phyloP scores from a whole-genome alignment of 2,797 vertebrate species.

The Hybognathus amarus region DNA sequence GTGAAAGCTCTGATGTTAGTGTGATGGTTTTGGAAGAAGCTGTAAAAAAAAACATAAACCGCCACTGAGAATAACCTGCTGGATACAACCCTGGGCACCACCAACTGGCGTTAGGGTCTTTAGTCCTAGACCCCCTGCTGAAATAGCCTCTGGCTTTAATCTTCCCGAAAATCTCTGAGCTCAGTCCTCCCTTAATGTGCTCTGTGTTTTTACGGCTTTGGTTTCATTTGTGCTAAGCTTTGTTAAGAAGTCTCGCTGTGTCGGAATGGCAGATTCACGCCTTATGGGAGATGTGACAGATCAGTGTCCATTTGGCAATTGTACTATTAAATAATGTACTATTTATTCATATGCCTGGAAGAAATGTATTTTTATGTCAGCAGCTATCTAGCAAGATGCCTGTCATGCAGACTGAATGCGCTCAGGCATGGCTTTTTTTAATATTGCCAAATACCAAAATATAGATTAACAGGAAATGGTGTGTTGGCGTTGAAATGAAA shows the following conservation, averaged over 20 bases:
- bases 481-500: slow-evolving; percentile 38
- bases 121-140: slow-evolving; percentile 45
- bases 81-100: slow-evolving; percentile 1
- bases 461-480: slow-evolving; percentile 48
- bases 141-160: slow-evolving; percentile 48
- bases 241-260: slow-evolving; percentile 48
- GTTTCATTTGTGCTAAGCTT: slow-evolving; percentile 43
- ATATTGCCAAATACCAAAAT: slow-evolving; percentile 43
- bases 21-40: slow-evolving; percentile 5
- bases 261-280: neutral
- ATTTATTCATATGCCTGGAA: slow-evolving; percentile 44
- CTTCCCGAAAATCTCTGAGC: slow-evolving; percentile 47
- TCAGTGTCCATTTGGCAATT: slow-evolving; percentile 32
- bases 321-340: slow-evolving; percentile 36
- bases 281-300: slow-evolving; percentile 26
- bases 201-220: slow-evolving; percentile 24
- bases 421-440: slow-evolving; percentile 16
- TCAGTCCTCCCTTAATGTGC: slow-evolving; percentile 28
- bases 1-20: slow-evolving; percentile 26
- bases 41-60: slow-evolving; percentile 30
- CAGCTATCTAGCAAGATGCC: slow-evolving; percentile 23
- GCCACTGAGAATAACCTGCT: slow-evolving; percentile 17
- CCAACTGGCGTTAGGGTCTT: slow-evolving; percentile 44
- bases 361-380: slow-evolving; percentile 43
- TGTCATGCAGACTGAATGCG: slow-evolving; percentile 19